Percentiles rank a stretch among this genome's conserved stretches.
Evolutionary conservation across 2,113 vertebrate genomes (phyloP).

Genomic region (Mesitornis unicolor): DNA sequence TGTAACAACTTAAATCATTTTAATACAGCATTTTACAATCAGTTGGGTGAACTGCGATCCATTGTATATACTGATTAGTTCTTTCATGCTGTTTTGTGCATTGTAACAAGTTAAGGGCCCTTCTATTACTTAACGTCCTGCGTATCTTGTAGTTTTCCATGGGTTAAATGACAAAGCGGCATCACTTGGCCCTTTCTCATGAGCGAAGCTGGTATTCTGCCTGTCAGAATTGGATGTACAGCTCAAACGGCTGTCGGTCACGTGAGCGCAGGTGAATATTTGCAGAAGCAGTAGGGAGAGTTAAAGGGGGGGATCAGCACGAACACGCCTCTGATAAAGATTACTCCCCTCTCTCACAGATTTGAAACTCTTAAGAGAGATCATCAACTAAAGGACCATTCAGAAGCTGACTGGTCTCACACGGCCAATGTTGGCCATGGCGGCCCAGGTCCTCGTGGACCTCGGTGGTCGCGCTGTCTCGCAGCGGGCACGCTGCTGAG

Average conservation of each 20-base stretch:
- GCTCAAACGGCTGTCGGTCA: slow-evolving; percentile 49
- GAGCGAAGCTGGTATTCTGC: slow-evolving; percentile 65
- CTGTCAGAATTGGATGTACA: slow-evolving; percentile 50
- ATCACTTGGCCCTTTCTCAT: slow-evolving; percentile 52
- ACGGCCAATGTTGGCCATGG: background rate
- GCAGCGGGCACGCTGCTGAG: slow-evolving; percentile 20
- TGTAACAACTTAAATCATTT: slow-evolving; percentile 72
- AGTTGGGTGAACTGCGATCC: slow-evolving; percentile 78
- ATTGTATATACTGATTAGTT: slow-evolving; percentile 80
- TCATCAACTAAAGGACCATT: background rate
- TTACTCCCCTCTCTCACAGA: background rate
- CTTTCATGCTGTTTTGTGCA: slow-evolving; percentile 73
- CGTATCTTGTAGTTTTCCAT: slow-evolving; percentile 74
- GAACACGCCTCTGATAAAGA: background rate
- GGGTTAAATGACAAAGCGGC: slow-evolving; percentile 61
- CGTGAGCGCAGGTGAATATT: slow-evolving; percentile 22
- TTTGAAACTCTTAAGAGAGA: background rate
- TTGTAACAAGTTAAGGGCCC: slow-evolving; percentile 77
- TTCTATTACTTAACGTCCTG: slow-evolving; percentile 69
- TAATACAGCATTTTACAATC: slow-evolving; percentile 75
- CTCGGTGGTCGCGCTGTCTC: background rate
- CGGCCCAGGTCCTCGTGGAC: background rate
- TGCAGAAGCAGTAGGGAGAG: background rate
- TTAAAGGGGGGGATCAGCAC: background rate
- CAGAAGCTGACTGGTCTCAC: background rate